Evolutionary conservation across 2,888 invertebrate genomes (phyloP), one percentile per base, ranked within the genome.

Genomic region (Nymphalis c-album): DNA sequence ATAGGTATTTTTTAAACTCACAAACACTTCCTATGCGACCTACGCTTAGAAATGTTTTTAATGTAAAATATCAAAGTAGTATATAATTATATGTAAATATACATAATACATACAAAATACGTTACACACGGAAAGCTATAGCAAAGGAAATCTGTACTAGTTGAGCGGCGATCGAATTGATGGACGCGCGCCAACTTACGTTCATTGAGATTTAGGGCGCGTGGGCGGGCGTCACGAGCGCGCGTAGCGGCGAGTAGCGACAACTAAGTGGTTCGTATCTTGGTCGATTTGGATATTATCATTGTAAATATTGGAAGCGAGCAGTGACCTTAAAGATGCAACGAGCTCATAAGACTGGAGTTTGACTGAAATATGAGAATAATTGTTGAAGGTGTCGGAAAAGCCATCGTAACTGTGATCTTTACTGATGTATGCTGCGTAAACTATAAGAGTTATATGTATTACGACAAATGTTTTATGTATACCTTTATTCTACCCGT

Each of bases 191-290:
- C 76, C 78, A 77, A 77, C 53, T 61, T 71, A 64, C 68, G 71
- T 85, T 85, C 84, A 86, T 84, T 73, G 74, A 74, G 70, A 35
- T 55, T 55, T 35, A 67, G 67, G 69, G 73, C 46, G 70, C 73
- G 72, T 81, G 73, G 79, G 79, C 60, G 78, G 69, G 73, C 74
- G 82, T 80, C 61, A 18, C 73, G 69, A 74, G 87, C 88, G 88
- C 87, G 68, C 75, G 79, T 64, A 74, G 90, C 80, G 91, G 85
- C 78, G 90, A 90, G 91, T 91, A 91, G 91, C 88, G 76, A 79
- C 67, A 81, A 71, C 80, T 76, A 16, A 6, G 63, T 13, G 74
- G 81, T 79, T 80, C 64, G 48, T 70, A 47, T 74, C 73, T 46
- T 46, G 48, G 72, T 69, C 40, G 58, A 57, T 7, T 53, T 17